Conservation (phyloP, 2,113 vertebrate genomes). For the Zosterops japonicus region DNA sequence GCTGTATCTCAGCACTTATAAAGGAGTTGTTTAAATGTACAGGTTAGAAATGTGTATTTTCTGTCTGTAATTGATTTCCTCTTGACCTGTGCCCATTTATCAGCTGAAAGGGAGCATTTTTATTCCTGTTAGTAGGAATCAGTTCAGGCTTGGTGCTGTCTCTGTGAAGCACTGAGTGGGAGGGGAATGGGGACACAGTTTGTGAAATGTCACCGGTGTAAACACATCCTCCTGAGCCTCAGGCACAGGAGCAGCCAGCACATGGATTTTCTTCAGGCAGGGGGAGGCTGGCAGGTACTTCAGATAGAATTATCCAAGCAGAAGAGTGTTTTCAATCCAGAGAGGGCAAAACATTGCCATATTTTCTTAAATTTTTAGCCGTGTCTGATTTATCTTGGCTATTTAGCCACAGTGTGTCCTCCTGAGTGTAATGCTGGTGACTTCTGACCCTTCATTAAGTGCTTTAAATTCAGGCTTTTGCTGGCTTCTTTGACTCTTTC, state of each 20-base stretch:
- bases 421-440: not conserved
- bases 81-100: not conserved
- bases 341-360: not conserved
- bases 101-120: not conserved
- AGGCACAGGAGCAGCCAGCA: not conserved
- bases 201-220: conserved; percentile 14
- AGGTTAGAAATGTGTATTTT: not conserved
- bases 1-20: not conserved
- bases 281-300: not conserved
- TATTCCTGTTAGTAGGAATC: not conserved
- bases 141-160: not conserved
- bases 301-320: not conserved
- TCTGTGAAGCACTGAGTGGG: not conserved
- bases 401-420: not conserved
- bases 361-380: not conserved
- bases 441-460: not conserved
- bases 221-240: not conserved
- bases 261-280: not conserved
- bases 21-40: not conserved
- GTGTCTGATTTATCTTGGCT: not conserved
- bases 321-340: not conserved
- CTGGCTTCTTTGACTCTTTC: not conserved
- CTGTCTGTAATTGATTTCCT: not conserved
- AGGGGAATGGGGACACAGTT: not conserved
- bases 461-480: not conserved